A percentile compares a stretch with the other conserved stretches of the same genome.
phyloP scores from a whole-genome alignment of 2,797 vertebrate genomes.

The Tapera naevia region DNA sequence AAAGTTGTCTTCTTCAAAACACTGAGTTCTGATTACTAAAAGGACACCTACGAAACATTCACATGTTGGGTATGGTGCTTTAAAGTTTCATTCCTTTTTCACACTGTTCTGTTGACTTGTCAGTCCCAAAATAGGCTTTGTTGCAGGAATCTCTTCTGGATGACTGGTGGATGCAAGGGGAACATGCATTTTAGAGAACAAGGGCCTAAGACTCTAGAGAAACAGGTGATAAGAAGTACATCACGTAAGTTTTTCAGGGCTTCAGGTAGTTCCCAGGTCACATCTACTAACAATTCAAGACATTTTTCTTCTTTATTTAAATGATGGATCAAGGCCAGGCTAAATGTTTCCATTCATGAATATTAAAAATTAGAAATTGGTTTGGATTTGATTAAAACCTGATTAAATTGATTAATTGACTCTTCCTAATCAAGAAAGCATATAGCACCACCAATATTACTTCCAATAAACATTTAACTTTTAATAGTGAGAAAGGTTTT shows the following conservation, averaged over 20 bases:
- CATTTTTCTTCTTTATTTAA: not conserved
- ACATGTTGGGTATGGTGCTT: not conserved
- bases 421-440: not conserved
- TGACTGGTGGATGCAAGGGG: not conserved
- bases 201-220: not conserved
- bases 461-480: not conserved
- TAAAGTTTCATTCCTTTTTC: not conserved
- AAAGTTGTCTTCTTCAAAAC: not conserved
- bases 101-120: not conserved
- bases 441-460: not conserved
- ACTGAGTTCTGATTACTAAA: not conserved
- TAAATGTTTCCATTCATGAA: not conserved
- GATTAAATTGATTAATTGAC: not conserved
- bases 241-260: not conserved
- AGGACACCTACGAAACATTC: not conserved
- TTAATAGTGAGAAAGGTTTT: accelerated
- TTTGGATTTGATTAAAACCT: not conserved
- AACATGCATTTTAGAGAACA: not conserved
- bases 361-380: not conserved
- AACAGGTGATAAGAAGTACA: not conserved
- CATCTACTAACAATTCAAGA: not conserved
- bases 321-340: not conserved
- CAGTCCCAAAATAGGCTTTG: not conserved
- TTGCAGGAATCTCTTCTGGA: not conserved
- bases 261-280: not conserved